Percentiles rank a stretch among this genome's conserved stretches.
phyloP scores from a whole-genome alignment of 2,888 invertebrate species.

The Willowsia nigromaculata region DNA sequence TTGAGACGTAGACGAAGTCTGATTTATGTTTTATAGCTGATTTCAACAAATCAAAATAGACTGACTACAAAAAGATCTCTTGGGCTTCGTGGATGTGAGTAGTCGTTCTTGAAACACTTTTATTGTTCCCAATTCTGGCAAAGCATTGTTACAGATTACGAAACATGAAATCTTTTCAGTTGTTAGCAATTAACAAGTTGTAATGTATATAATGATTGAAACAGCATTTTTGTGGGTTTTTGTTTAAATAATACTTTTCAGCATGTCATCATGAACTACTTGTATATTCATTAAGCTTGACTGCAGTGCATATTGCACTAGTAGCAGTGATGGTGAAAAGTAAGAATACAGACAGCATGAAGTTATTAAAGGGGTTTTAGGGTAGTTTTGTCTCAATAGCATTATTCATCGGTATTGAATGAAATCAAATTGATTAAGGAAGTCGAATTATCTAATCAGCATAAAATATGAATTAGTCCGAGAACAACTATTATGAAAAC shows the following conservation, averaged over 20 bases:
- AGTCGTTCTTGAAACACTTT: conserved; percentile 26
- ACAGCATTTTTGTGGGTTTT: neutral
- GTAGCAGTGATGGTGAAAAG: too few relatives aligned
- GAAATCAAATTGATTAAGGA: conserved; percentile 23
- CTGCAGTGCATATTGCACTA: too few relatives aligned
- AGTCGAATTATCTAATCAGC: conserved; percentile 20
- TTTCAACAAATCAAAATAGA: neutral
- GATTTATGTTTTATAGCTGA: neutral
- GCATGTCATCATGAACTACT: neutral
- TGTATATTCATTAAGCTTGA: too few relatives aligned
- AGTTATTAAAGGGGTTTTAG: neutral
- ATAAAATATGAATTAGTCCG: conserved; percentile 33
- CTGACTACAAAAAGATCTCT: neutral
- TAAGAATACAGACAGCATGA: too few relatives aligned
- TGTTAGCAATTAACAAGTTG: neutral
- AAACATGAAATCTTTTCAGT: neutral
- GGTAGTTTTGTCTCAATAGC: neutral
- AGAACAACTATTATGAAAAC: conserved; percentile 20
- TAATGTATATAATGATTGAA: neutral
- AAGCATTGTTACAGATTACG: neutral
- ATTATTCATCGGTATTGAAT: neutral
- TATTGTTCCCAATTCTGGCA: neutral
- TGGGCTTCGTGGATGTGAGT: neutral
- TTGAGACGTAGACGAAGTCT: neutral
- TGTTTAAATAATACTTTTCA: neutral